These are phyloP conservation scores for Physocephala rufipes DNA, from an alignment of 2,888 invertebrate species.

Conservation along the genomic window DNA sequence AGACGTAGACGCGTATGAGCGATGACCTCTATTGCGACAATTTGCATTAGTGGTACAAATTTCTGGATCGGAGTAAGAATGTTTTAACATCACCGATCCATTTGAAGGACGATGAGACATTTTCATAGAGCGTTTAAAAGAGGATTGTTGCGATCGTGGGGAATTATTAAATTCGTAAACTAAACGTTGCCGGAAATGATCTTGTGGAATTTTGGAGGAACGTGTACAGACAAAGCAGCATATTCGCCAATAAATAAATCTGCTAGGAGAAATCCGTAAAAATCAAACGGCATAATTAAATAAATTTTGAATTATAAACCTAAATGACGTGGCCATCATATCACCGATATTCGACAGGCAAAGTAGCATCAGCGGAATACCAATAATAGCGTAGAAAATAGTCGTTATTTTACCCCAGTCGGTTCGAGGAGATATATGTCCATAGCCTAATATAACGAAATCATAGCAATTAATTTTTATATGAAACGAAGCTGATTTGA, in stretches of 20 bases:
- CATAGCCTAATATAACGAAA: slow-evolving; percentile 73
- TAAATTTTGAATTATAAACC: slow-evolving; percentile 62
- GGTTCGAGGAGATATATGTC: slow-evolving; percentile 94
- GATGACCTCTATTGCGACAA: slow-evolving; percentile 50
- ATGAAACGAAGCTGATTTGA: no score
- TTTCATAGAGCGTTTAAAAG: slow-evolving; percentile 69
- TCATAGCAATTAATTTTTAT: no score
- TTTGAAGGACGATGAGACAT: slow-evolving; percentile 71
- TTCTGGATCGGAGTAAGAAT: slow-evolving; percentile 80
- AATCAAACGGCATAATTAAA: neutral
- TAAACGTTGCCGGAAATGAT: slow-evolving; percentile 54
- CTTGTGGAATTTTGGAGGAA: slow-evolving; percentile 70
- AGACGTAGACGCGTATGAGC: slow-evolving; percentile 42
- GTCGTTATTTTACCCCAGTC: slow-evolving; percentile 93
- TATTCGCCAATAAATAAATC: slow-evolving; percentile 92
- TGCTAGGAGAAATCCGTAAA: slow-evolving; percentile 52
- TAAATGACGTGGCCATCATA: slow-evolving; percentile 92
- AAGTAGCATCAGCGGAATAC: slow-evolving; percentile 93
- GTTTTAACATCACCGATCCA: slow-evolving; percentile 72
- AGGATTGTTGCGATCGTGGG: slow-evolving; percentile 66
- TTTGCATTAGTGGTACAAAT: slow-evolving; percentile 61
- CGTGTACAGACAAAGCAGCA: slow-evolving; percentile 91
- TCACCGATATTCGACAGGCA: slow-evolving; percentile 94
- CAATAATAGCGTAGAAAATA: slow-evolving; percentile 94
- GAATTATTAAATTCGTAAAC: slow-evolving; percentile 51